Base-by-base conservation (phyloP, 1,140 invertebrate genomes). In the Tetragnatha versicolor region DNA sequence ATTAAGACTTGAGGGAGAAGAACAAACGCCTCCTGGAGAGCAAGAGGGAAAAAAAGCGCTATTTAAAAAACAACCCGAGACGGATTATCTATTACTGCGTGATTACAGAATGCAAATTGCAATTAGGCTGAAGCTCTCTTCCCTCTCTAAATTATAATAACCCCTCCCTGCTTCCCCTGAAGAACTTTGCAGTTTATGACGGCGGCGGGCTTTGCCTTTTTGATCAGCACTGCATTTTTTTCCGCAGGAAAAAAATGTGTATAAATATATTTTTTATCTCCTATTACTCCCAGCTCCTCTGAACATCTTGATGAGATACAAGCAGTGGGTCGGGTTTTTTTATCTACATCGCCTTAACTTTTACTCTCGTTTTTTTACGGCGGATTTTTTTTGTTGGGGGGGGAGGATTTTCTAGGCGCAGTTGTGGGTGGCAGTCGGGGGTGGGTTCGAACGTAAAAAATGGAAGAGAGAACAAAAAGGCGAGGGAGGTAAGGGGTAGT, bases 61-160 rank as follows among this genome's bases (percentile, higher is more conserved):
- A 75, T 63, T 75, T 66, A 77, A 66, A 66, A 77, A 77, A 77
- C 39, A 65, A 39, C 51, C 72, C 37, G 51, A 65, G 39, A 65
- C 31, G 61, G 73, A 77, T 77, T 77, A 77, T 77, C 73, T 77
- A 77, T 77, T 77, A 77, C 73, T 77, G 45, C 61, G 29, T 77
- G 73, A 77, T 77, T 77, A 77, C 60, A 77, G 66, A 77, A 77
- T 77, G 73, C 73, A 77, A 77, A 77, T 77, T 77, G 61, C 73
- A 77, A 77, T 77, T 77, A 77, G 73, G 45, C 22, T 25, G 7
- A 29, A 29, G 63, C 47, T 29, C 47, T 55, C 66, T 75, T 75
- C 63, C 45, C 55, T 29, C 31, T 63, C 58, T 58, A 73, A 75
- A 63, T 75, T 75, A 75, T 75, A 75, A 75, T 75, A 75, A 75